Base-by-base conservation (phyloP, 2,113 vertebrate genomes). In the Spea bombifrons region DNA sequence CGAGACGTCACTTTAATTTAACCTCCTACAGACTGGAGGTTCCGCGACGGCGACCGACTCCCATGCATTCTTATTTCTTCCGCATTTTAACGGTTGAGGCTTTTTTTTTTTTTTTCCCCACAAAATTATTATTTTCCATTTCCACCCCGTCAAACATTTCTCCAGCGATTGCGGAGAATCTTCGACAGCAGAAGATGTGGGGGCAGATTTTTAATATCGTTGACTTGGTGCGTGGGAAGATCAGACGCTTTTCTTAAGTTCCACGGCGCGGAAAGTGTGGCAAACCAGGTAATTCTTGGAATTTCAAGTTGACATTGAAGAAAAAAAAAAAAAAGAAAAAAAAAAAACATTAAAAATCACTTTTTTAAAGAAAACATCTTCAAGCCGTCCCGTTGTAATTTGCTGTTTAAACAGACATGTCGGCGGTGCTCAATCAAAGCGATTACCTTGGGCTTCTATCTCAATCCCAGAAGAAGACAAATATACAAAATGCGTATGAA, bases 401-500 rank as follows among this genome's bases (percentile, higher is more conserved):
- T 17, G 13, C 59, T 61, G 65, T 59, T 13, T 66, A 67, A 80
- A 80, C 53, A n/a, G 52, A 66, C 63, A 50, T 47, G 52, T 61
- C 16, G n/a, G n/a, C 44, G 73, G 71, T 73, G 65, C 77, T 73
- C 77, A 57, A 80, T 80, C 77, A 73, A 57, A 59, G 63, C 59
- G 77, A 73, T 52, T 67, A 59, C 77, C 64, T 13, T 71, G 68
- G 43, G 64, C 61, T 49, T 67, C n/a, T 66, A 68, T 80, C n/a
- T 49, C 53, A 66, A 67, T 73, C 71, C n/a, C 77, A 83, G 79
- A 84, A 65, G 78, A 83, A 76, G 84, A 78, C 66, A 13, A 82
- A 83, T 75, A 84, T 82, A 87, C 78, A 86, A 84, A 88, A 59
- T 30, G 30, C 30, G 84, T 75, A 47, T 86, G 82, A 86, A 88